Evolutionary conservation across 2,888 invertebrate species (phyloP), one percentile per base, ranked within the genome.

Genomic region (Lochmaea capreae): DNA sequence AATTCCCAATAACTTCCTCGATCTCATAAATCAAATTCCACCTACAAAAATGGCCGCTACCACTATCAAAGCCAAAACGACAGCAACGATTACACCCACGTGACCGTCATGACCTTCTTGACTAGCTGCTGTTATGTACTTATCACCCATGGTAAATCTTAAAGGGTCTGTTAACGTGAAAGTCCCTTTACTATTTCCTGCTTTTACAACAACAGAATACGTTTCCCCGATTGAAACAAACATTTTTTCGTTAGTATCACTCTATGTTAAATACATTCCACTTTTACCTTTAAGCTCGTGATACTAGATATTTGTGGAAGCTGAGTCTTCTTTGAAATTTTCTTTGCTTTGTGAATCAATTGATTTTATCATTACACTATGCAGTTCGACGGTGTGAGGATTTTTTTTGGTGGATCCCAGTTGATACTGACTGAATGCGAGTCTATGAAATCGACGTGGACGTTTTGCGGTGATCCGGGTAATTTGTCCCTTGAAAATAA

Each of bases 371-470:
- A 95, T 94, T 78, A 95, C 93, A 78, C 95, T 90, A 89, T 96
- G 95, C 79, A 94, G 89, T 87, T 95, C 94, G 1, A 95, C 95
- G 0, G 93, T 92, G 78, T 93, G 92, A 0, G 95, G 94, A 87
- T 96, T 95, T 87, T 95, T 57, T 90, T 85, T 5, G 96, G 95
- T 9, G 93, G 91, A 79, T 95, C 94, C 95, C 95, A 96, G 77
- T 87, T 83, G 22, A 93, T 88, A 74, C 89, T 87, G 11, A 91
- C 92, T 62, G 91, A 89, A 81, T 89, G 90, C 9, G 89, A 87
- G 71, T 91, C 90, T 11, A 91, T 80, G 65, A 89, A 88, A 77
- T 89, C 89, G 0, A 92, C 89, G 22, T 87, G 88, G 11, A 93
- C 87, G 81, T 92, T 91, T 79, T 90, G 90, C 0, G 95, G 95